Evolutionary conservation across 1,140 invertebrate species (phyloP).

Genomic region (Bicyclus anynana): DNA sequence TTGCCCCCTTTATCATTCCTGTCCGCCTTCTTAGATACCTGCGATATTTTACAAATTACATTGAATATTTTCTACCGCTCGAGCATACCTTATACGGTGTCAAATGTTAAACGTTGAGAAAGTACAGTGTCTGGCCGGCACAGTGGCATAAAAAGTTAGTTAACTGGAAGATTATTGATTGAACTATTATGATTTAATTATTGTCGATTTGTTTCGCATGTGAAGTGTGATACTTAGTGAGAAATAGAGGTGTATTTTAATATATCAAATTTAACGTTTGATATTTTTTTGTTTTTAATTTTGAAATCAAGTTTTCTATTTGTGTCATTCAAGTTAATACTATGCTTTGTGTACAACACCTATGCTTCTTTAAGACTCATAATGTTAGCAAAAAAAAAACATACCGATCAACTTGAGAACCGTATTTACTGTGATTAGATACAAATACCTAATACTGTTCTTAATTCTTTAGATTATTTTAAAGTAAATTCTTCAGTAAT

Average conservation of each 20-base stretch:
- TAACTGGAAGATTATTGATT: constrained; percentile 7
- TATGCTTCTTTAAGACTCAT: too few relatives aligned
- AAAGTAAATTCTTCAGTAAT: too few relatives aligned
- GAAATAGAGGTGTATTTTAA: too few relatives aligned
- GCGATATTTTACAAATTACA: neutral
- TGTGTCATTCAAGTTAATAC: too few relatives aligned
- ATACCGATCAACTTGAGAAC: too few relatives aligned
- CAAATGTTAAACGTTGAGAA: constrained; percentile 9
- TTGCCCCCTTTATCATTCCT: constrained; percentile 12
- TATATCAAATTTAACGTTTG: neutral
- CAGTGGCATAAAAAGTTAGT: constrained; percentile 14
- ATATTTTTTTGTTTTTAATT: too few relatives aligned
- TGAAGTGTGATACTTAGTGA: too few relatives aligned
- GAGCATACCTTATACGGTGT: neutral
- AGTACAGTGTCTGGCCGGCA: constrained; percentile 7
- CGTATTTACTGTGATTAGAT: too few relatives aligned
- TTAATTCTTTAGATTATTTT: too few relatives aligned
- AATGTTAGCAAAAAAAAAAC: too few relatives aligned
- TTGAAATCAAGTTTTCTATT: too few relatives aligned
- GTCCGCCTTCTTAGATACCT: constrained; percentile 4
- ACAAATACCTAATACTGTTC: neutral
- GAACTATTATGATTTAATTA: constrained; percentile 1
- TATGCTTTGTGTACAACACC: too few relatives aligned
- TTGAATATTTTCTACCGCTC: neutral
- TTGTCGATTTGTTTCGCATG: neutral